phyloP scores from a whole-genome alignment of 1,140 invertebrate genomes.

The Gryllus bimaculatus region DNA sequence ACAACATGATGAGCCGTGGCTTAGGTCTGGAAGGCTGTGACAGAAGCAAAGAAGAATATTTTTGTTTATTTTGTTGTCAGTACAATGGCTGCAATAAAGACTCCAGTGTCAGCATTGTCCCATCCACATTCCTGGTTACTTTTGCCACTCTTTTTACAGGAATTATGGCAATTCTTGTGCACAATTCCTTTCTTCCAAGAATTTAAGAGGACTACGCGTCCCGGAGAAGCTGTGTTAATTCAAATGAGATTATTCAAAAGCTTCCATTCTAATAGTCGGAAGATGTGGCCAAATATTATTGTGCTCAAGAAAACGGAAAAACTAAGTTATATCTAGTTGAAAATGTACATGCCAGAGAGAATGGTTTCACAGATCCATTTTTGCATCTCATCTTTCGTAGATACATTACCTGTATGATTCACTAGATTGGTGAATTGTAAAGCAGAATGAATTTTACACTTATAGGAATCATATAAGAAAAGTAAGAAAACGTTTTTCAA shows the following conservation, averaged over 20 bases:
- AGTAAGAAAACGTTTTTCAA: no score
- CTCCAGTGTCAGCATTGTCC: not conserved
- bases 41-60: slow-evolving; percentile 33
- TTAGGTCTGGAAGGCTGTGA: slow-evolving; percentile 39
- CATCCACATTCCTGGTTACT: not conserved
- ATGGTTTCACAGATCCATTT: no score
- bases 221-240: no score
- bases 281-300: not conserved
- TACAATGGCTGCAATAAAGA: slow-evolving; percentile 35
- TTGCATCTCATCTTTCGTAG: no score
- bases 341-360: no score
- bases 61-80: slow-evolving; percentile 35
- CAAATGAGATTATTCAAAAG: not conserved
- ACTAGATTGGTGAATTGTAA: no score
- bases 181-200: not conserved
- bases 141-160: not conserved
- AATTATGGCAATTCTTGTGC: not conserved
- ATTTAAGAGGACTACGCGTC: not conserved
- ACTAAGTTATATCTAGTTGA: no score
- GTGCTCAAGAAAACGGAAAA: not conserved
- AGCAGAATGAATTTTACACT: no score
- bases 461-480: no score
- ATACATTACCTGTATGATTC: no score
- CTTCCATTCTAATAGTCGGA: not conserved
- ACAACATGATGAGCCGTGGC: slow-evolving; percentile 33